These are phyloP conservation scores for Drosophila kepulauana DNA, from an alignment of 1,140 invertebrate genomes.

Conservation along the genomic window DNA sequence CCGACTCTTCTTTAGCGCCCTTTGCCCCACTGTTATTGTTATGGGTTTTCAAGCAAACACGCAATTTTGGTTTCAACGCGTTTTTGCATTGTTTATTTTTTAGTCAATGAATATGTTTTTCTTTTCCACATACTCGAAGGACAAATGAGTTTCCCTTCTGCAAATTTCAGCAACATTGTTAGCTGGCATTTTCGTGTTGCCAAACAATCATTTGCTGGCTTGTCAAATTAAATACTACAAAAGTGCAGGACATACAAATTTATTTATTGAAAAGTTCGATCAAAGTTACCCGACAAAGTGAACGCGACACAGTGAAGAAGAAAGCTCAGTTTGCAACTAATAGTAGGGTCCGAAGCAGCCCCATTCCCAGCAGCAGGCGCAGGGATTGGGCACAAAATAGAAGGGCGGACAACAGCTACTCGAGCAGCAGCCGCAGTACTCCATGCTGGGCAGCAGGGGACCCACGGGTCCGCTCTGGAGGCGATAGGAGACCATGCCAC, in stretches of 20 bases:
- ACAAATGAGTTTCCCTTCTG: slow-evolving; percentile 61
- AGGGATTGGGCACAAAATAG: slow-evolving; percentile 59
- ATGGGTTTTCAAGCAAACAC: slow-evolving; percentile 57
- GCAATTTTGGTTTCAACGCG: slow-evolving; percentile 46
- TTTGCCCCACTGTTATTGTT: slow-evolving; percentile 10
- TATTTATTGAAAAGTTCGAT: slow-evolving; percentile 65
- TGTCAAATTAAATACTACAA: slow-evolving; percentile 42
- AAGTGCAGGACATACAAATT: slow-evolving; percentile 58
- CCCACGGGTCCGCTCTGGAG: slow-evolving; percentile 57
- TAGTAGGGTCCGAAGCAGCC: slow-evolving; percentile 67
- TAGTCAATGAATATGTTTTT: slow-evolving; percentile 35
- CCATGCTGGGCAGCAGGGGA: slow-evolving; percentile 56
- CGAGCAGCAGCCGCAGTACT: slow-evolving; percentile 42
- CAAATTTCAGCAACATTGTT: slow-evolving; percentile 52
- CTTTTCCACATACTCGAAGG: slow-evolving; percentile 43
- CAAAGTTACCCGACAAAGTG: slow-evolving; percentile 21
- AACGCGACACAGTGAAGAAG: not conserved
- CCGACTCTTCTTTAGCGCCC: slow-evolving; percentile 34
- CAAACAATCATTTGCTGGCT: slow-evolving; percentile 50
- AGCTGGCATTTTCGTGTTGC: slow-evolving; percentile 17
- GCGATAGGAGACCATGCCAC: slow-evolving; percentile 57
- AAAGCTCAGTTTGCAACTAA: slow-evolving; percentile 19
- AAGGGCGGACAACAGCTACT: slow-evolving; percentile 58
- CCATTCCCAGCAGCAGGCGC: slow-evolving; percentile 62
- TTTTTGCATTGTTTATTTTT: slow-evolving; percentile 43